Evolutionary conservation across 2,888 invertebrate species (phyloP).

Genomic region (Sceliomorpha sp.): DNA sequence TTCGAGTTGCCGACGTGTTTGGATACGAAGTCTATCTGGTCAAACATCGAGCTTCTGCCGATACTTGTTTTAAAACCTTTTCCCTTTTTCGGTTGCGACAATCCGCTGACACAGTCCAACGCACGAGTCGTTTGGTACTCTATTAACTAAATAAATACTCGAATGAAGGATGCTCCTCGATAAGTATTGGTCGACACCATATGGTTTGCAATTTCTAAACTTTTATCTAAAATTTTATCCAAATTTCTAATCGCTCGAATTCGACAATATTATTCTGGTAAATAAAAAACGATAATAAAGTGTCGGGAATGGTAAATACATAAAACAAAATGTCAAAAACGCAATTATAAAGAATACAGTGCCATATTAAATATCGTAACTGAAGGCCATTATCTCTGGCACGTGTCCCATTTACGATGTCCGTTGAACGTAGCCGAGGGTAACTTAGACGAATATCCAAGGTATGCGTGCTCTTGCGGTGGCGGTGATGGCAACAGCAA

Average conservation of each 20-base stretch:
- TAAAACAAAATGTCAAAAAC: no score
- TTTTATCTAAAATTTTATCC: no score
- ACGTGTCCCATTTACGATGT: constrained; percentile 60
- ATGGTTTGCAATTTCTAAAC: no score
- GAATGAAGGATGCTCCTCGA: no score
- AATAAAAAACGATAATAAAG: no score
- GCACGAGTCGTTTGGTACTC: no score
- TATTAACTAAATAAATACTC: no score
- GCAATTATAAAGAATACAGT: constrained; percentile 20
- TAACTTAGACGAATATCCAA: constrained; percentile 23
- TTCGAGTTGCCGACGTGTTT: constrained; percentile 52
- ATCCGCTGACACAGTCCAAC: constrained; percentile 28
- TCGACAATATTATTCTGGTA: no score
- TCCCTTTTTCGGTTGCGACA: constrained; percentile 30
- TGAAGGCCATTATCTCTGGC: constrained; percentile 59
- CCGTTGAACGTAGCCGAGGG: constrained; percentile 21
- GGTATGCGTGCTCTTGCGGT: constrained; percentile 47
- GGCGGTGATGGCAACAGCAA: constrained; percentile 34
- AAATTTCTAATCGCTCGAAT: no score
- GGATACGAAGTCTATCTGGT: constrained; percentile 51
- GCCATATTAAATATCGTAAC: constrained; percentile 62
- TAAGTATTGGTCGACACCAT: no score
- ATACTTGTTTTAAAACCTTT: constrained; percentile 43
- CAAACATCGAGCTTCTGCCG: constrained; percentile 41
- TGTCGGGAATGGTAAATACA: no score